Base-by-base conservation (phyloP, 2,797 vertebrate genomes). In the Catharus ustulatus region DNA sequence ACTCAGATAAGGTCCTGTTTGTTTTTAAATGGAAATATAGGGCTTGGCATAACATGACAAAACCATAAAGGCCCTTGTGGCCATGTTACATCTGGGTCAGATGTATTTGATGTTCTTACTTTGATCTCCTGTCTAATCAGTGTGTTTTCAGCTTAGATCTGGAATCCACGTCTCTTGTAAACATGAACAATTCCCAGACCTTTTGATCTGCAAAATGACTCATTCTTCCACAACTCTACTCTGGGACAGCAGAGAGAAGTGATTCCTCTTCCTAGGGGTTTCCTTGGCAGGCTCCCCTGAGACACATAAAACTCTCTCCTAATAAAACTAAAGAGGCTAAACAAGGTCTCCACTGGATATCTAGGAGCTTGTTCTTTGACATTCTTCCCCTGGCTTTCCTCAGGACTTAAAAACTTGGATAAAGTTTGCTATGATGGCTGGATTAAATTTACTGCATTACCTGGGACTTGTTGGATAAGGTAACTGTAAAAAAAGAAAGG, bases 201-300 rank as follows among this genome's bases (percentile, higher is more conserved):
- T 98, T 98, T 98, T 98, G 97, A 98, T 98, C 98, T 98, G n/a
- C 48, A 87, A 79, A 94, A 95, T 94, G 78, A 95, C 85, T 97
- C 87, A 95, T 95, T 97, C 76, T 94, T 94, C 85, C 87, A 96
- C 54, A 85, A 40, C 54, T 94, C 87, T 64, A 77, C 73, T 90
- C 80, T 83, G 90, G 93, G 68, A 84, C 63, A 79, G 75, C 62
- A 71, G 54, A 83, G 32, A 89, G 40, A 89, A 95, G 36, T 69
- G 82, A 80, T 89, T 95, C 38, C 26, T 79, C 10, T 89, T 94
- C 72, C n/a, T 69, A 59, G 36, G 26, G 36, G 10, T 71, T 96
- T 83, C 71, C 94, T 81, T 83, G 64, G 42, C 54, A 45, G 54
- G 43, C n/a, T 82, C 32, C 43, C 43, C 57, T 2, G 9, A 66